Base-by-base conservation (phyloP, 2,888 invertebrate genomes). In the Pterostichus niger region DNA sequence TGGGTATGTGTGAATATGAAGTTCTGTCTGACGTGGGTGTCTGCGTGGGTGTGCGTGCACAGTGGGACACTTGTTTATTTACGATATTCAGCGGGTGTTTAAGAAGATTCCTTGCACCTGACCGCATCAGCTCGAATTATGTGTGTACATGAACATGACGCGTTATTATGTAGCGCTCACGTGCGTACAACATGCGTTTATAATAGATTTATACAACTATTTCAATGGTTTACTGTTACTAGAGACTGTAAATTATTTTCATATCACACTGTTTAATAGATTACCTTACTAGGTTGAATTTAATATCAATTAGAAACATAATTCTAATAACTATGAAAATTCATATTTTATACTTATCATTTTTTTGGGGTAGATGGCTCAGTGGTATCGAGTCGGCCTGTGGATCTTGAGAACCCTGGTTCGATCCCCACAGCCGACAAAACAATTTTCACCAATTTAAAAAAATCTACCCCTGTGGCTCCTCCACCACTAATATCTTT, bases 11-110 rank as follows among this genome's bases (percentile, higher is more conserved):
- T n/a, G n/a, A n/a, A n/a, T n/a, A n/a, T n/a, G n/a, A n/a, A n/a
- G n/a, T n/a, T n/a, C n/a, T n/a, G n/a, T n/a, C n/a, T n/a, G n/a
- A n/a, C 40, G 40, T 40, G 40, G 40, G 40, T 9, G 40, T 40
- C n/a, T 35, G 1, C 35, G 13, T 64, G 35, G 13, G 64, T 31
- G 64, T 33, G 35, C 35, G 13, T 64, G 33, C 64, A n/a, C 64
- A 31, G 35, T 35, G 33, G 40, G 64, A 64, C 64, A 64, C 64
- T 35, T 64, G 64, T 64, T 64, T 64, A 64, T 64, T 64, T 64
- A 64, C 64, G 59, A 31, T 24, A 7, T 11, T 59, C 24, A 35
- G 64, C 64, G 64, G 64, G 33, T 64, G 35, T 64, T 64, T 64
- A 64, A 31, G 33, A 33, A n/a, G n/a, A n/a, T 35, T n/a, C 33